Evolutionary conservation across 2,797 vertebrate species (phyloP).

Genomic region (Platalea minor): DNA sequence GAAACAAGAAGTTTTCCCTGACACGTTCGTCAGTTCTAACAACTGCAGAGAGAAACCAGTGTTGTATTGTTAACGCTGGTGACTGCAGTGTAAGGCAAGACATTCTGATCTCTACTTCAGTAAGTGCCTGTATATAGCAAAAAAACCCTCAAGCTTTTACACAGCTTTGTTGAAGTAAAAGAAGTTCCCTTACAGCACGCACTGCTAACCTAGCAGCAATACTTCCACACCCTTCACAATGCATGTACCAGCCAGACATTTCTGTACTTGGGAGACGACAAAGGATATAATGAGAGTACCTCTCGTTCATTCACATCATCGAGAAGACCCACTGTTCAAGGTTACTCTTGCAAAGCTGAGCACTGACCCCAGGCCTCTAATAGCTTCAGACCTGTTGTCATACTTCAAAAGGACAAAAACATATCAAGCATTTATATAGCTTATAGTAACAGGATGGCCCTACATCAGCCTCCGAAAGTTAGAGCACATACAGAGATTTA

Average conservation of each 20-base stretch:
- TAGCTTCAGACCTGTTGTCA: constrained; percentile 2
- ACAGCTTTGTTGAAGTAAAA: background rate
- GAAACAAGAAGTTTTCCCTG: background rate
- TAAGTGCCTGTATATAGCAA: background rate
- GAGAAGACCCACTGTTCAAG: constrained; percentile 40
- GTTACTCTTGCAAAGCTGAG: constrained; percentile 30
- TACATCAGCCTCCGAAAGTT: background rate
- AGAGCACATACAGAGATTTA: background rate
- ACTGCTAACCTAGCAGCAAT: background rate
- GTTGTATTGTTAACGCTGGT: background rate
- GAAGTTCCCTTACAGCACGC: background rate
- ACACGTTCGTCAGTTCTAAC: background rate
- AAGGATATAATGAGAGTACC: constrained; percentile 14
- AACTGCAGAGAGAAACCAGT: background rate
- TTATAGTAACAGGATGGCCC: background rate
- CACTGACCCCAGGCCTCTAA: background rate
- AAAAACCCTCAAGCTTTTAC: background rate
- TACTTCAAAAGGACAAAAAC: constrained; percentile 22
- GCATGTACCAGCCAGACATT: background rate
- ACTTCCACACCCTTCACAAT: background rate
- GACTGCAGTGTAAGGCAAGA: background rate
- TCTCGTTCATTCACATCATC: background rate
- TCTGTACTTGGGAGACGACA: constrained; percentile 10
- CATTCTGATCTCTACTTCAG: background rate
- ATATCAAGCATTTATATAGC: background rate